These are phyloP conservation scores for Cydia fagiglandana DNA, from an alignment of 1,140 invertebrate species.

Conservation along the genomic window DNA sequence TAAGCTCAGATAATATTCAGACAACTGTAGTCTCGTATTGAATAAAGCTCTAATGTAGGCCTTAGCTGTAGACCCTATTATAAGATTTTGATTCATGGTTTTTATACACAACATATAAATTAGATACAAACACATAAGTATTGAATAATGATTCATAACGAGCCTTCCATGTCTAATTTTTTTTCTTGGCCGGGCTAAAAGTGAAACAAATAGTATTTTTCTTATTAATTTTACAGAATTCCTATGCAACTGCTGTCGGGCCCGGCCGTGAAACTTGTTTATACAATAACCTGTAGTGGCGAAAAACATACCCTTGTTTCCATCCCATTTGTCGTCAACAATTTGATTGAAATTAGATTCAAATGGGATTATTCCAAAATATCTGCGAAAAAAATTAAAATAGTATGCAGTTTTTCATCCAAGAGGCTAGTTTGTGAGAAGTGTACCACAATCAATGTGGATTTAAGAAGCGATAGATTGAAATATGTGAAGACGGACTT, in stretches of 20 bases:
- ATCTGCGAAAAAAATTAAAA: background rate
- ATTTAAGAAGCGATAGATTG: conserved; percentile 6
- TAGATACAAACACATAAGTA: too few species aligned
- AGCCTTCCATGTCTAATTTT: background rate
- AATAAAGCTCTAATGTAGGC: too few species aligned
- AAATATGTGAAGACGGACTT: background rate
- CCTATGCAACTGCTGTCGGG: background rate
- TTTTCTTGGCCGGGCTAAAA: too few species aligned
- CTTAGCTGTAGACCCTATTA: too few species aligned
- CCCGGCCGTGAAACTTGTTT: background rate
- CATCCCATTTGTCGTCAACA: background rate
- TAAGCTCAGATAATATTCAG: background rate
- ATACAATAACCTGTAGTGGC: conserved; percentile 5
- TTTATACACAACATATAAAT: too few species aligned
- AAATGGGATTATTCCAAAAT: background rate
- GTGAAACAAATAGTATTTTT: too few species aligned
- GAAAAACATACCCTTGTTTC: background rate
- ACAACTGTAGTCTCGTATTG: too few species aligned
- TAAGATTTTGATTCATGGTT: too few species aligned
- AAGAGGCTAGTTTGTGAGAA: background rate
- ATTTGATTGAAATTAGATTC: background rate
- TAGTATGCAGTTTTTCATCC: background rate
- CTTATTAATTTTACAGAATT: background rate
- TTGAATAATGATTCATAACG: too few species aligned
- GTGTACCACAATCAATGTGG: background rate